Base-by-base conservation (phyloP, 2,888 invertebrate genomes). In the Seira musarum region DNA sequence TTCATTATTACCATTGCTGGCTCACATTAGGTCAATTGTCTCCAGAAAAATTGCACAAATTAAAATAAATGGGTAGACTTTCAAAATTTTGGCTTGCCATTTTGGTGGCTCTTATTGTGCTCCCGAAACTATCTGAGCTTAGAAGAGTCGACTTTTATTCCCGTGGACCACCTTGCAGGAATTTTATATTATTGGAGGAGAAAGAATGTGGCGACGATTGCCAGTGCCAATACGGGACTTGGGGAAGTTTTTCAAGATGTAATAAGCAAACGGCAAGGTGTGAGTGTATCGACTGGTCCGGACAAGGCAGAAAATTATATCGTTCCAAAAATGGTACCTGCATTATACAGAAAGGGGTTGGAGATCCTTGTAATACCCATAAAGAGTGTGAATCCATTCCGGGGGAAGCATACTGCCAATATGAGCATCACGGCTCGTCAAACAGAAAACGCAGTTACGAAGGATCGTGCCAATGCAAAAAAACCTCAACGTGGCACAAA, bases 171-270 rank as follows among this genome's bases (percentile, higher is more conserved):
- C 63, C 64, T 13, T 83, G 83, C 60, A 69, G 66, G 40, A 13
- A 10, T 8, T 74, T 77, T 21, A 22, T 46, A 19, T 49, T 35
- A 21, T 25, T 19, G 1, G 19, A 13, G 1, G 10, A 46, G n/a
- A 57, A 63, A 1, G 15, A 17, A 0, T 83, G 83, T 35, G 21
- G 19, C 6, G 57, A 78, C 40, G 66, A 84, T 22, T 35, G 30
- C 8, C 82, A 84, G 19, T 84, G 84, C 40, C 82, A 82, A 1
- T 49, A 21, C 0, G 79, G 76, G 30, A 60, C 6, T 10, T 72
- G 70, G 75, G 83, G 82, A 2, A 1, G 5, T 0, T 24, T 22
- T 2, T 83, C 83, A 0, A 25, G 71, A 10, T 83, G 83, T 46
- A 40, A 49, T 30, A 64, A 73, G 40, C 22, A 8, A 0, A 40